Percentiles rank a stretch among this genome's conserved stretches.
Evolutionary conservation across 2,113 vertebrate genomes (phyloP).

Genomic region (Lampris incognitus): DNA sequence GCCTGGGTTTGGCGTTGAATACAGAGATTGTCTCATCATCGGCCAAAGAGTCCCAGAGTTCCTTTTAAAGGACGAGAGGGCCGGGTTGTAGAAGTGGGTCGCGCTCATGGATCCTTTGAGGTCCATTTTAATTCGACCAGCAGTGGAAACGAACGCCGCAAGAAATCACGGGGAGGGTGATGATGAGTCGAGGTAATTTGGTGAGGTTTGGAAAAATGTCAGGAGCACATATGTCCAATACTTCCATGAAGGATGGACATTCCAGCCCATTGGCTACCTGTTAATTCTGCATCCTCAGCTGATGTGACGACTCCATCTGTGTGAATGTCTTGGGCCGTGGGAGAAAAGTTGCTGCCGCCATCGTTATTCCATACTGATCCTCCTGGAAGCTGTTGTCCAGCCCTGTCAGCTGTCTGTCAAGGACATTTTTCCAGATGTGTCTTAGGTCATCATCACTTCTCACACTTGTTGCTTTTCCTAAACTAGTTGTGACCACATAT

Average conservation of each 20-base stretch:
- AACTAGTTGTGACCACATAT: too few relatives aligned
- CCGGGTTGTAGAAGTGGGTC: not conserved
- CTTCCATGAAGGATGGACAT: not conserved
- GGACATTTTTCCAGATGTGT: not conserved
- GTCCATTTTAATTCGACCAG: not conserved
- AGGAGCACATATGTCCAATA: not conserved
- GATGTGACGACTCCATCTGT: not conserved
- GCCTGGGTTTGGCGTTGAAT: too few relatives aligned
- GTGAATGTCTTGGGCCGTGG: not conserved
- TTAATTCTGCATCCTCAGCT: not conserved
- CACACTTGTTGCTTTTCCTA: too few relatives aligned
- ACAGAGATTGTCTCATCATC: too few relatives aligned
- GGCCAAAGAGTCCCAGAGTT: not conserved
- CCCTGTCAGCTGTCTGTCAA: not conserved
- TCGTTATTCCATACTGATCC: not conserved
- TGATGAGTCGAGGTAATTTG: not conserved
- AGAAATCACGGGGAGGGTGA: not conserved
- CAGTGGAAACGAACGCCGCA: not conserved
- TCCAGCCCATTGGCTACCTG: not conserved
- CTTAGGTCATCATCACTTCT: not conserved
- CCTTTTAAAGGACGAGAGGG: slow-evolving; percentile 10
- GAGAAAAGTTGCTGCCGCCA: too few relatives aligned
- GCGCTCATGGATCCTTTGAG: not conserved
- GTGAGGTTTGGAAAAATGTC: not conserved
- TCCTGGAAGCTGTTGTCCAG: not conserved